Evolutionary conservation across 2,888 invertebrate species (phyloP), one percentile per base, ranked within the genome.

Genomic region (Amphipoea lucens): DNA sequence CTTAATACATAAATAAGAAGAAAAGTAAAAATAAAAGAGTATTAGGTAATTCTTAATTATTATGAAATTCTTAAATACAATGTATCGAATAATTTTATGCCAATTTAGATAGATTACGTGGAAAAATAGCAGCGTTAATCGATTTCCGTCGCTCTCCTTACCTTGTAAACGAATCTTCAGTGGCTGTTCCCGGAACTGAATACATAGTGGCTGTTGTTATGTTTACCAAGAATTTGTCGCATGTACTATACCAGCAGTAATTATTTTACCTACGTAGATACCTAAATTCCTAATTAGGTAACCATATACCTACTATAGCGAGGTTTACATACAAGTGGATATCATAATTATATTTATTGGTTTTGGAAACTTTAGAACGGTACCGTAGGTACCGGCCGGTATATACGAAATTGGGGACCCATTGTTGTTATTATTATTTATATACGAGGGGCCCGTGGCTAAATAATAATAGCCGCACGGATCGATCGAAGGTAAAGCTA

Each of bases 351-450:
- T 29, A 29, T 29, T 73, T 36, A 14, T 48, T 48, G 20, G 29
- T 23, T 73, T 23, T 45, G 36, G 29, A 57, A 75, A 75, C 42
- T 72, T 45, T 57, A 57, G 45, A 75, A 57, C 23, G 42, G 48
- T 45, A 45, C 20, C 29, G n/a, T 54, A 23, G 0, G 6, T 42
- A 23, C 29, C 14, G 29, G 40, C 4, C 29, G 20, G 2, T 36
- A 11, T 65, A 40, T 36, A 29, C 11, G 4, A 72, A 29, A 72
- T 42, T 72, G 2, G 17, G 14, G 51, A 60, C 29, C 23, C 11
- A 23, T 45, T n/a, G 9, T 29, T 6, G 17, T 63, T 29, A 51
- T 29, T 63, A 75, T 29, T 23, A 29, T 36, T 66, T 60, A 62
- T 62, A 29, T 0, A 29, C 12, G 60, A n/a, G 12, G 9, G 11